These are phyloP conservation scores for Cardiocondyla obscurior DNA, from an alignment of 1,140 invertebrate species.

Conservation along the genomic window DNA sequence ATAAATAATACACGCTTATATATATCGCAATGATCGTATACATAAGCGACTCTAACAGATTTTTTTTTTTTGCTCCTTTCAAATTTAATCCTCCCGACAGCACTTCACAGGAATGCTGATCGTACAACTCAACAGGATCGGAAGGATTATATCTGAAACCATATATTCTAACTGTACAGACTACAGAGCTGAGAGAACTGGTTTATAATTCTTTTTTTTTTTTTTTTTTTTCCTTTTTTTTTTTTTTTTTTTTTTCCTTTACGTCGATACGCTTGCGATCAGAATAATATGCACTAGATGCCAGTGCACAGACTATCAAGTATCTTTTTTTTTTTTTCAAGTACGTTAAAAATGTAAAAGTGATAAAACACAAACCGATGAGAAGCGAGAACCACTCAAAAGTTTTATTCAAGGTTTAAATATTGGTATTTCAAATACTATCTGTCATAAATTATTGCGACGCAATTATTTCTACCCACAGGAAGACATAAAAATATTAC, in stretches of 20 bases:
- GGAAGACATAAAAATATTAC: neutral
- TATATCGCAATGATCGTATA: neutral
- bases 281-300: neutral
- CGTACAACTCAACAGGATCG: neutral
- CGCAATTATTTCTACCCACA: neutral
- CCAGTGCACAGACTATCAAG: neutral
- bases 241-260: neutral
- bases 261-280: neutral
- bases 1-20: neutral
- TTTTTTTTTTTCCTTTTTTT: neutral
- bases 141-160: neutral
- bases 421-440: neutral
- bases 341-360: neutral
- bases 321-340: neutral
- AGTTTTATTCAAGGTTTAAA: neutral
- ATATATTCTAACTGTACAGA: neutral
- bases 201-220: no score
- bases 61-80: no score
- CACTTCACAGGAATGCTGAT: neutral
- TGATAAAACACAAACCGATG: neutral
- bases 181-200: neutral
- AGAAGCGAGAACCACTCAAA: neutral
- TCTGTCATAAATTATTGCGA: neutral
- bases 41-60: neutral
- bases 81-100: neutral